Conservation (phyloP, 2,797 vertebrate species). For the Neoniphon sammara region DNA sequence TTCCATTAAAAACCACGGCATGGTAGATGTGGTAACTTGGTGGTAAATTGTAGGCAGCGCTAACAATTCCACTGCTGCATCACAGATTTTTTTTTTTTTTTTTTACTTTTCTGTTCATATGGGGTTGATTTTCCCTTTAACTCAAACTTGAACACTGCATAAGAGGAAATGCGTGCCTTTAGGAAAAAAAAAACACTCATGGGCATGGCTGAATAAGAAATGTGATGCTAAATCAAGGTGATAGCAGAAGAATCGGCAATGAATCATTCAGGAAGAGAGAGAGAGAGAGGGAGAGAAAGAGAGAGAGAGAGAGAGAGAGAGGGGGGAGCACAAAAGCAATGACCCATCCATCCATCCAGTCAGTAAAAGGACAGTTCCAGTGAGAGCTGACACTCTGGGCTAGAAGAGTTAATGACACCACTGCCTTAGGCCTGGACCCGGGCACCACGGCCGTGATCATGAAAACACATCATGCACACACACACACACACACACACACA, state of each 20-base stretch:
- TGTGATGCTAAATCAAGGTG: conserved; percentile 58
- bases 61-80: no score
- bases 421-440: conserved; percentile 47
- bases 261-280: conserved; percentile 5
- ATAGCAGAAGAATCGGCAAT: conserved; percentile 35
- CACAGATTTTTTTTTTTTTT: no score
- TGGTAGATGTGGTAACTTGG: no score
- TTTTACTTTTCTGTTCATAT: neutral
- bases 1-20: conserved; percentile 7
- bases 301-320: conserved; percentile 13
- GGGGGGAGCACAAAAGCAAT: conserved; percentile 44
- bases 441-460: conserved; percentile 27
- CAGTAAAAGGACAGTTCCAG: conserved; percentile 50
- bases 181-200: conserved; percentile 26
- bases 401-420: conserved; percentile 60
- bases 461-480: conserved; percentile 27
- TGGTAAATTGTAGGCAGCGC: no score
- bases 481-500: conserved; percentile 10
- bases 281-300: conserved; percentile 22
- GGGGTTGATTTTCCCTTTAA: neutral
- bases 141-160: neutral
- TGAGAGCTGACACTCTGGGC: conserved; percentile 48
- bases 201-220: conserved; percentile 46
- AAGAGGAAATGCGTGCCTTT: conserved; percentile 5
- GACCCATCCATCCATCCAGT: conserved; percentile 46